Evolutionary conservation across 2,113 vertebrate genomes (phyloP).

Genomic region (Nannospalax galili): DNA sequence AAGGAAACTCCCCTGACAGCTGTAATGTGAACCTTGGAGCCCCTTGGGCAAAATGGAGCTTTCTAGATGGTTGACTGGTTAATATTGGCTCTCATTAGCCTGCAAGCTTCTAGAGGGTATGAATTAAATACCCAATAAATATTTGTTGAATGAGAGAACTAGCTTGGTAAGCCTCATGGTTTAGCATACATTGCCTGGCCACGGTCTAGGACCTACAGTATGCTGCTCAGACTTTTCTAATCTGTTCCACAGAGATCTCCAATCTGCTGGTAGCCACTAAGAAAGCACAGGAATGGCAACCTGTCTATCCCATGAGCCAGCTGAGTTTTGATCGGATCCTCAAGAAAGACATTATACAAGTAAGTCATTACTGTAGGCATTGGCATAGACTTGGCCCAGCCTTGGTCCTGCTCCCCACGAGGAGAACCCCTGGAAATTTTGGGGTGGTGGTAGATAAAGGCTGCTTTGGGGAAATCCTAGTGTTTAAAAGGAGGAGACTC

Average conservation of each 20-base stretch:
- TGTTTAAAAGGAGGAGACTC: background rate
- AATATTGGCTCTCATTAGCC: background rate
- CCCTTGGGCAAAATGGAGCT: background rate
- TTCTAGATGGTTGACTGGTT: background rate
- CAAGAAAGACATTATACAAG: slow-evolving; percentile 95
- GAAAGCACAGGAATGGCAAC: slow-evolving; percentile 88
- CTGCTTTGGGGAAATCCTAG: background rate
- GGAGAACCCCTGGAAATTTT: background rate
- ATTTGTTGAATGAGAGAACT: background rate
- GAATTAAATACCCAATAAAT: background rate
- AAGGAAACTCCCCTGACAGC: background rate
- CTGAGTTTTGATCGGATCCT: slow-evolving; percentile 95
- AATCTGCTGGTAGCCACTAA: slow-evolving; percentile 97
- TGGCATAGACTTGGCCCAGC: too few species aligned
- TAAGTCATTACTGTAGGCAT: slow-evolving; percentile 74
- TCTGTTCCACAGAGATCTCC: slow-evolving; percentile 91
- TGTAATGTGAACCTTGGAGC: background rate
- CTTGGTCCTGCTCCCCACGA: background rate
- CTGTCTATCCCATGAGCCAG: slow-evolving; percentile 87
- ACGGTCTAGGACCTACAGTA: background rate
- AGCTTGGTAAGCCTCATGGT: background rate
- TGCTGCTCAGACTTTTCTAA: background rate
- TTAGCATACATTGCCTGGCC: background rate
- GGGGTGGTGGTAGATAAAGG: too few species aligned
- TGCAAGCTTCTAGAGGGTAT: background rate